Percentiles rank a stretch among this genome's conserved stretches.
phyloP scores from a whole-genome alignment of 2,888 invertebrate species.

The Plagiodera versicolora region DNA sequence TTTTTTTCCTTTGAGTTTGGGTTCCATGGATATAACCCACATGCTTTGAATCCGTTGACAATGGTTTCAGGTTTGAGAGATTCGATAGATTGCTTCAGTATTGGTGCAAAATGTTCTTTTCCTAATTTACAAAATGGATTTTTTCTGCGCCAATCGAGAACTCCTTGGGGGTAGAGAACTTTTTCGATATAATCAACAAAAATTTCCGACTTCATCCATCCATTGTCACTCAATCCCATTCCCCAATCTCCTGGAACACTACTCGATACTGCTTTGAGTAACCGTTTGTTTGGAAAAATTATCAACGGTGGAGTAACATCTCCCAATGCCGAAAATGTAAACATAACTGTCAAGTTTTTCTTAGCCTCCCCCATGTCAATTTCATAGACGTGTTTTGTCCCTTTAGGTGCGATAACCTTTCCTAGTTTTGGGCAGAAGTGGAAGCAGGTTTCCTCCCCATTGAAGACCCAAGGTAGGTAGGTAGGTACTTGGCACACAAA shows the following conservation, averaged over 20 bases:
- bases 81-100: constrained; percentile 11
- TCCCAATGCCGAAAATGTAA: constrained; percentile 24
- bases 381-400: constrained; percentile 27
- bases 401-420: constrained; percentile 28
- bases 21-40: neutral
- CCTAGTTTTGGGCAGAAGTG: constrained; percentile 23
- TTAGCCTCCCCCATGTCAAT: constrained; percentile 21
- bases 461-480: constrained; percentile 33
- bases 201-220: constrained; percentile 30
- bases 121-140: constrained; percentile 36
- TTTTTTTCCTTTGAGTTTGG: too few relatives aligned
- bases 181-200: constrained; percentile 27
- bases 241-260: constrained; percentile 23
- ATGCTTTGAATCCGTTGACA: constrained; percentile 19
- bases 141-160: too few relatives aligned
- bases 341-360: constrained; percentile 28
- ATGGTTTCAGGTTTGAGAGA: constrained; percentile 4
- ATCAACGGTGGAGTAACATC: constrained; percentile 18
- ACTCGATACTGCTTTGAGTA: constrained; percentile 1
- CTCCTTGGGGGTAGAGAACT: constrained; percentile 18
- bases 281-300: constrained; percentile 21
- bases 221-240: constrained; percentile 23
- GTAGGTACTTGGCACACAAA: too few relatives aligned
- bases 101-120: constrained; percentile 26
- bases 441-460: constrained; percentile 32